Base-by-base conservation (phyloP, 2,113 vertebrate species). In the Dicentrarchus labrax region DNA sequence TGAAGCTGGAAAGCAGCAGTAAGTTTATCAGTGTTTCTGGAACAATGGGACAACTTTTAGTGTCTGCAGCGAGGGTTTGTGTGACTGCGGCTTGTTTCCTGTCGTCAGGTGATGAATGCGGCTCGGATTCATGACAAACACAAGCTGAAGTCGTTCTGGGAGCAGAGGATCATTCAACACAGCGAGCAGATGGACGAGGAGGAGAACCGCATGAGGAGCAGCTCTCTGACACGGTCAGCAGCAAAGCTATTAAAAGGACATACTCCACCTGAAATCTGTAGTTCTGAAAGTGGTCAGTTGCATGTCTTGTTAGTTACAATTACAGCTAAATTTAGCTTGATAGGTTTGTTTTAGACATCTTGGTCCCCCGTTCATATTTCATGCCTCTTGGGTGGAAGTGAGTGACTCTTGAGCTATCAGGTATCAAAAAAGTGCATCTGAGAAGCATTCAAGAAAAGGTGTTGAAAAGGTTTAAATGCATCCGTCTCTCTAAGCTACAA, bases 131-230 rank as follows among this genome's bases (percentile, higher is more conserved):
- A 91, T 17, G 91, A 92, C 83, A 87, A 85, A 30, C 79, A 90
- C 30, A 93, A 89, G 66, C 71, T 93, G 24, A 90, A 48, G 85
- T 84, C 59, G 0, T 93, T 90, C 84, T 91, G 91, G 91, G 92
- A 92, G 91, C 45, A 80, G 75, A 84, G 45, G 86, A 90, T 93
- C 38, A 1, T 78, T 10, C 73, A 74, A 66, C 92, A 93, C 61
- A 10, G 45, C 2, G 43, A 83, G 50, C 84, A 84, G 71, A 73
- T 80, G 87, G 78, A 73, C 2, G 38, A 80, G 30, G 92, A 92
- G 78, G 89, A 92, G 69, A 74, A 47, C 4, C 85, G 90, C 5
- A 43, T 38, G 86, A 82, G 73, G 68, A 84, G 75, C 89, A 93
- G 92, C 61, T 86, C 89, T 9, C 76, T 93, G 68, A 9, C 57